Percentiles rank a stretch among this genome's conserved stretches.
Conservation (phyloP, 2,888 invertebrate genomes). For the Malachius bipustulatus region DNA sequence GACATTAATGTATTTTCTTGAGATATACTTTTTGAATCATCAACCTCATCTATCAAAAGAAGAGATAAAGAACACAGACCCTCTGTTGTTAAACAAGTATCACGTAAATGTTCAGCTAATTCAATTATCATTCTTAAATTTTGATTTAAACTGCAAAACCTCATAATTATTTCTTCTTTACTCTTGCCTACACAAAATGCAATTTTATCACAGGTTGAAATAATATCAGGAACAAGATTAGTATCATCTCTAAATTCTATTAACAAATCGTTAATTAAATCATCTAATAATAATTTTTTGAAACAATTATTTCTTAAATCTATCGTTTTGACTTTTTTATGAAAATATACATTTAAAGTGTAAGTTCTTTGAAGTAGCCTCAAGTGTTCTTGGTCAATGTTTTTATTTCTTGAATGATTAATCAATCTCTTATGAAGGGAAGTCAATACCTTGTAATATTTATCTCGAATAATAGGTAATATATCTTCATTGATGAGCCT, state of each 20-base stretch:
- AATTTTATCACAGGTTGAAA: not conserved
- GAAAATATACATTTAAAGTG: not conserved
- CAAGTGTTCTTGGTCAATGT: not conserved
- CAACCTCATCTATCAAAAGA: too few species aligned
- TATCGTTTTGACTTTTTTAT: not conserved
- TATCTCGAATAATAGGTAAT: not conserved
- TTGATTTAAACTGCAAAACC: not conserved
- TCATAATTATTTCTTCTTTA: not conserved
- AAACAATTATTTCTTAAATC: not conserved
- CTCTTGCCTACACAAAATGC: too few species aligned
- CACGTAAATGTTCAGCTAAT: constrained; percentile 1
- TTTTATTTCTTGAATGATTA: not conserved
- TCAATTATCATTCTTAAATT: not conserved
- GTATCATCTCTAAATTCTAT: not conserved
- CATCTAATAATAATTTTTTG: not conserved
- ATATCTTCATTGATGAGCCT: not conserved
- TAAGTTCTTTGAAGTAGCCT: not conserved
- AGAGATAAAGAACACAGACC: too few species aligned
- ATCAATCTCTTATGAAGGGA: constrained; percentile 1
- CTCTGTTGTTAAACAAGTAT: not conserved
- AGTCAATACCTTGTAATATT: not conserved
- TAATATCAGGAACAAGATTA: not conserved
- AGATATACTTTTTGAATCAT: too few species aligned
- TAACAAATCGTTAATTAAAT: not conserved
- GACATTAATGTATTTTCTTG: too few species aligned